Base-by-base conservation (phyloP, 2,888 invertebrate genomes). In the Tanypteryx hageni region DNA sequence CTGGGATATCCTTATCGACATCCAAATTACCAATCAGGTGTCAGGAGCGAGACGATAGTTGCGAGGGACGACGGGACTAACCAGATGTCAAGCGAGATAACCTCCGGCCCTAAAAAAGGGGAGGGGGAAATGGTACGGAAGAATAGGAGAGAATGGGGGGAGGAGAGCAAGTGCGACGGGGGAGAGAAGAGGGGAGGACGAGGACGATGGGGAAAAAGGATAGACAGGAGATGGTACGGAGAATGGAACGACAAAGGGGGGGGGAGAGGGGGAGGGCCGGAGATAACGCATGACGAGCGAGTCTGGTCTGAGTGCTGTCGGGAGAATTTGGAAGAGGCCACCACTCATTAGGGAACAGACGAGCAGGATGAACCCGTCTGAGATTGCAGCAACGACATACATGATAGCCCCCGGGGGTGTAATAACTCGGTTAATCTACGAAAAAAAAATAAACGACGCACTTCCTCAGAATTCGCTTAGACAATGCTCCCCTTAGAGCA, bases 221-320 rank as follows among this genome's bases (percentile, higher is more conserved):
- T 9, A 81, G 81, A 76, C 22, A 18, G 18, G 31, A 92, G 92
- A 91, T 56, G 58, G 91, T 64, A 82, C 16, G 64, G 92, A 89
- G 86, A 16, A 57, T 27, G 57, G 16, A 56, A 68, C 58, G 68
- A 31, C 18, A 18, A 58, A 31, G 16, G 44, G 57, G 27, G 16
- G 76, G 82, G 76, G 31, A 76, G 76, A 11, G 68, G 76, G 61
- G 18, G 68, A 22, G 18, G 56, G 92, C 8, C 16, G 18, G 31
- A 83, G 31, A 59, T 64, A 61, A 57, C 64, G n/a, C 44, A 27
- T 22, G 81, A 64, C 18, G 91, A 27, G n/a, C 56, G 81, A 31
- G 31, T 44, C 44, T 44, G 44, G 44, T 44, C 44, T 44, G 44
- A 44, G 44, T 1, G 44, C 44, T 5, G 44, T 44, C 44, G 64